phyloP scores from a whole-genome alignment of 2,113 vertebrate species.

The Pitta sordida region DNA sequence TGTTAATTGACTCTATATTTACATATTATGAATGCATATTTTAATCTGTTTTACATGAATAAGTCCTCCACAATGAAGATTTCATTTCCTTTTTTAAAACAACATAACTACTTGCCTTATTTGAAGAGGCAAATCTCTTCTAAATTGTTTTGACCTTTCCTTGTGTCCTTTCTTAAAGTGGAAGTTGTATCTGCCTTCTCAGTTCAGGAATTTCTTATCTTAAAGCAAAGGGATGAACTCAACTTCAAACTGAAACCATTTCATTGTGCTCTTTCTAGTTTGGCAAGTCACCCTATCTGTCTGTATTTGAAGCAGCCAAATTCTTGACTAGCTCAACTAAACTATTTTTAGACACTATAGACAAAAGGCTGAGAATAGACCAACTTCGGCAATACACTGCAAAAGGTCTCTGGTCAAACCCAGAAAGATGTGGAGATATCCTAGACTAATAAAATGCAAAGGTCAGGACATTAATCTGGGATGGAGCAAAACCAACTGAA shows the following conservation, averaged over 20 bases:
- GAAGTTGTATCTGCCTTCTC: conserved; percentile 28
- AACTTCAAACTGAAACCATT: conserved; percentile 20
- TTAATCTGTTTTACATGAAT: conserved; percentile 72
- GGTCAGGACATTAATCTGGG: conserved; percentile 8
- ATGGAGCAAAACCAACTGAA: background rate
- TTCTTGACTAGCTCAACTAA: background rate
- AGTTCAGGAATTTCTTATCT: conserved; percentile 54
- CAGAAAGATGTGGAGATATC: background rate
- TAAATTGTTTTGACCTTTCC: conserved; percentile 70
- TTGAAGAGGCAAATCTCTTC: conserved; percentile 57
- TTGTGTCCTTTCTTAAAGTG: conserved; percentile 35
- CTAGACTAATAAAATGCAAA: background rate
- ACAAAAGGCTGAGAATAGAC: conserved; percentile 32
- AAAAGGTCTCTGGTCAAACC: background rate
- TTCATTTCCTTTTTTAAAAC: conserved; percentile 67
- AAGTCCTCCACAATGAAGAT: conserved; percentile 63
- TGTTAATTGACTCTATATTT: conserved; percentile 72
- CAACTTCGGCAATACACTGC: background rate
- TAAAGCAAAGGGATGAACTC: conserved; percentile 28
- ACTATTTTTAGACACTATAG: conserved; percentile 28
- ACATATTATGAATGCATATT: conserved; percentile 73
- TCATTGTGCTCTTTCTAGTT: background rate
- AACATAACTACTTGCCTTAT: conserved; percentile 62
- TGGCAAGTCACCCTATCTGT: conserved; percentile 5
- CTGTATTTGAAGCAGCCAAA: conserved; percentile 4